These are phyloP conservation scores for Melozone crissalis DNA, from an alignment of 2,113 vertebrate species.

Conservation along the genomic window DNA sequence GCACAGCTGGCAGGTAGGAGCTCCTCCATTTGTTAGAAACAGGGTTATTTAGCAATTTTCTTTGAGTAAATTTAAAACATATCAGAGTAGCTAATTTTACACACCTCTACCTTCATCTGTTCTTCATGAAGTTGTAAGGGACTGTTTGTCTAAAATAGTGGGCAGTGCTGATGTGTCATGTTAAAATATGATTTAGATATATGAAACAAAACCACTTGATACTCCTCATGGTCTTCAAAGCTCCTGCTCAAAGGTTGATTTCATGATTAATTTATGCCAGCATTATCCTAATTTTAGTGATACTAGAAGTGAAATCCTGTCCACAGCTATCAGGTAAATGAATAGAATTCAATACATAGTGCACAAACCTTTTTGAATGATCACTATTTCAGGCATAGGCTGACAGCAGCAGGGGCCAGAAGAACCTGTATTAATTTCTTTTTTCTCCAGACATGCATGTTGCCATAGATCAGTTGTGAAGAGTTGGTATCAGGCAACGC, in stretches of 20 bases:
- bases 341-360: not conserved
- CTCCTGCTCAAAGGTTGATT: not conserved
- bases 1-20: not conserved
- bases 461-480: not conserved
- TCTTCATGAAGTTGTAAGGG: not conserved
- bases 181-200: not conserved
- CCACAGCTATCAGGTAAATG: not conserved
- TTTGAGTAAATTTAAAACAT: not conserved
- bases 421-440: not conserved
- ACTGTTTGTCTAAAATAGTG: not conserved
- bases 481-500: not conserved
- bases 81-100: not conserved
- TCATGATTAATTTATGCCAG: not conserved
- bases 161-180: not conserved
- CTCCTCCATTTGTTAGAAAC: not conserved
- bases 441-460: not conserved
- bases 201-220: not conserved
- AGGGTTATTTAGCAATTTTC: not conserved
- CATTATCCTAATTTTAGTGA: not conserved
- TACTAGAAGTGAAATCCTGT: not conserved
- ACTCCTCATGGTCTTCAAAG: not conserved
- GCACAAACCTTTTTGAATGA: not conserved
- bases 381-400: not conserved
- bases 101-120: not conserved
- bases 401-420: not conserved